Base-by-base conservation (phyloP, 2,888 invertebrate species). In the Psylliodes chrysocephalus region DNA sequence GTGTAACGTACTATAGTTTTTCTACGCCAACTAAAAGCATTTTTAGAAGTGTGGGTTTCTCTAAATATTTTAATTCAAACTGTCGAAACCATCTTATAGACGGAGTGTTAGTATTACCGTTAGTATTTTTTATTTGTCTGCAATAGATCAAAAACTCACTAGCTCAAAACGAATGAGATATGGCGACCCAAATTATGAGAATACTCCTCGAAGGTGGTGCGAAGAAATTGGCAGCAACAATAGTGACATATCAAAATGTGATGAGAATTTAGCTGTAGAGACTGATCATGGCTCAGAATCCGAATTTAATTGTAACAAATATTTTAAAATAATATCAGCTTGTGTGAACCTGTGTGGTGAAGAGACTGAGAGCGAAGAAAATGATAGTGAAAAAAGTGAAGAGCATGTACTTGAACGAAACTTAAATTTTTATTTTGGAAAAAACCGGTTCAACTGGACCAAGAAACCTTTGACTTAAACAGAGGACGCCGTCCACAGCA, bases 401-500 rank as follows among this genome's bases (percentile, higher is more conserved):
- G 15, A n/a, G n/a, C n/a, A n/a, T n/a, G n/a, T n/a, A n/a, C n/a
- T n/a, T n/a, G n/a, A n/a, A n/a, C n/a, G n/a, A 52, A 47, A 46
- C 30, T 59, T 47, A 33, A 59, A 59, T 25, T 53, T 59, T 35
- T 49, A 30, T 30, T 56, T 25, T 46, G 53, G 53, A 15, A 53
- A 53, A 63, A 63, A 59, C 35, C 35, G 47, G 35, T 47, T 46
- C 38, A 57, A 59, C 35, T 63, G 57, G 55, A 22, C 62, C 19
- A 56, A 62, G 51, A 18, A 49, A 56, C 55, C 52, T 56, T 51
- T 42, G 51, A 42, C 28, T 56, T 30, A 40, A 63, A 57, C 46
- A 63, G 44, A 63, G 63, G 63, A 17, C 52, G 63, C 44, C 51
- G 57, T 52, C 35, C 35, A 57, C 42, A 52, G 46, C 44, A 63